Percentiles rank a stretch among this genome's conserved stretches.
Evolutionary conservation across 2,113 vertebrate genomes (phyloP).

Genomic region (Aspiorhynchus laticeps): DNA sequence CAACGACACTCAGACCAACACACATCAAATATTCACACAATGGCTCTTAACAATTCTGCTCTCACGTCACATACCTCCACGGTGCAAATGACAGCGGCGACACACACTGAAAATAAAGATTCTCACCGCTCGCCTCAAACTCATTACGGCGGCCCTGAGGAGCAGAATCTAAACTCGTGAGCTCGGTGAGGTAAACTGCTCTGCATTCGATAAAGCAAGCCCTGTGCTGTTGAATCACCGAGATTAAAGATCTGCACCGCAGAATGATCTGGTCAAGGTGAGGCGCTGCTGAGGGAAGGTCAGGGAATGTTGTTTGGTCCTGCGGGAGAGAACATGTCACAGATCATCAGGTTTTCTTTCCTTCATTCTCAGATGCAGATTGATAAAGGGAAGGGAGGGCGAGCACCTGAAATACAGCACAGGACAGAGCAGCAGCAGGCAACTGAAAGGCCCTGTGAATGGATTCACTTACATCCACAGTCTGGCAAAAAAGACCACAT

Average conservation of each 20-base stretch:
- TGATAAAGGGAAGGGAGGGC: background rate
- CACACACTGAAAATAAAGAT: conserved; percentile 8
- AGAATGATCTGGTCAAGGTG: conserved; percentile 61
- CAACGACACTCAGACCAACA: background rate
- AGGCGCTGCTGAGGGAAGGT: conserved; percentile 59
- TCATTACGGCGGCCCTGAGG: conserved; percentile 17
- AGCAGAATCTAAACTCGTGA: conserved; percentile 15
- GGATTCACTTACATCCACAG: background rate
- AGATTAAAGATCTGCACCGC: conserved; percentile 8
- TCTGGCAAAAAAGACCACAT: background rate
- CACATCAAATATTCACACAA: conserved; percentile 1
- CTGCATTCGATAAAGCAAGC: conserved; percentile 11
- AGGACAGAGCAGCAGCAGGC: background rate
- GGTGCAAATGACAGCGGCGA: background rate
- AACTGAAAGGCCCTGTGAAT: background rate
- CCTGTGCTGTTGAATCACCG: background rate
- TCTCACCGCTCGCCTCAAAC: background rate
- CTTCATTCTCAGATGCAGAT: conserved; percentile 28
- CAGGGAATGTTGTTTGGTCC: conserved; percentile 54
- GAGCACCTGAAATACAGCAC: background rate
- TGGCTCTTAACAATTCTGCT: background rate
- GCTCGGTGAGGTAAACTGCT: background rate
- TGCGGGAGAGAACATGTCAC: conserved; percentile 64
- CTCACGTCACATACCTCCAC: background rate
- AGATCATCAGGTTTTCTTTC: conserved; percentile 61